Evolutionary conservation across 1,140 invertebrate species (phyloP).

Genomic region (Lasioglossum baleicum): DNA sequence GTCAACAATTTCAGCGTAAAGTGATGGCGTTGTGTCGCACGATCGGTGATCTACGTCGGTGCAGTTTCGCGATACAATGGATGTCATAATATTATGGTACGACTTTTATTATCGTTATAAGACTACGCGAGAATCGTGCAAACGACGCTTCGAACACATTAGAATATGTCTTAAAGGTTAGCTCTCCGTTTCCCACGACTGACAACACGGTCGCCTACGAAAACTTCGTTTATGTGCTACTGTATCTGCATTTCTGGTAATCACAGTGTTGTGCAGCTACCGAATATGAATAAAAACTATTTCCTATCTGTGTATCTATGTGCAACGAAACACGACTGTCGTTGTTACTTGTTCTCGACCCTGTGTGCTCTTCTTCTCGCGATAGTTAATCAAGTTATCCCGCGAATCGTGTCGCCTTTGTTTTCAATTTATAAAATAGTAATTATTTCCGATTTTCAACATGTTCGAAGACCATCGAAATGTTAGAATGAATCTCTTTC

Average conservation of each 20-base stretch:
- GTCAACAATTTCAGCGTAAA: too few relatives aligned
- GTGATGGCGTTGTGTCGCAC: neutral
- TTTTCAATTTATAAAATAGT: too few relatives aligned
- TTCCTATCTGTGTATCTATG: conserved; percentile 64
- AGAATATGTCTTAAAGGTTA: conserved; percentile 31
- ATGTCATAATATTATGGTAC: conserved; percentile 13
- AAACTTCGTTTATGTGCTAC: conserved; percentile 40
- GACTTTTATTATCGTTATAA: conserved; percentile 21
- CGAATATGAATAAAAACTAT: conserved; percentile 62
- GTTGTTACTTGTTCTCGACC: neutral
- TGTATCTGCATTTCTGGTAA: conserved; percentile 59
- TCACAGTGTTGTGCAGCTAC: conserved; percentile 61
- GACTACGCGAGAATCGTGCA: conserved; percentile 31
- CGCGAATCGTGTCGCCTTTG: too few relatives aligned
- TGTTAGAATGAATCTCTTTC: too few relatives aligned
- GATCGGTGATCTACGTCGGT: neutral
- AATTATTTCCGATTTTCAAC: too few relatives aligned
- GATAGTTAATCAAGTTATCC: too few relatives aligned
- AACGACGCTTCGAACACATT: conserved; percentile 15
- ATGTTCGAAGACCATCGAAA: too few relatives aligned
- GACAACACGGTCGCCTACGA: neutral
- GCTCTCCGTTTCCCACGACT: conserved; percentile 8
- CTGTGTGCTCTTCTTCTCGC: too few relatives aligned
- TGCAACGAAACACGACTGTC: conserved; percentile 48
- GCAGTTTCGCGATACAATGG: neutral